Evolutionary conservation across 1,140 invertebrate species (phyloP), one percentile per base, ranked within the genome.

Genomic region (Oreohelix idahoensis): DNA sequence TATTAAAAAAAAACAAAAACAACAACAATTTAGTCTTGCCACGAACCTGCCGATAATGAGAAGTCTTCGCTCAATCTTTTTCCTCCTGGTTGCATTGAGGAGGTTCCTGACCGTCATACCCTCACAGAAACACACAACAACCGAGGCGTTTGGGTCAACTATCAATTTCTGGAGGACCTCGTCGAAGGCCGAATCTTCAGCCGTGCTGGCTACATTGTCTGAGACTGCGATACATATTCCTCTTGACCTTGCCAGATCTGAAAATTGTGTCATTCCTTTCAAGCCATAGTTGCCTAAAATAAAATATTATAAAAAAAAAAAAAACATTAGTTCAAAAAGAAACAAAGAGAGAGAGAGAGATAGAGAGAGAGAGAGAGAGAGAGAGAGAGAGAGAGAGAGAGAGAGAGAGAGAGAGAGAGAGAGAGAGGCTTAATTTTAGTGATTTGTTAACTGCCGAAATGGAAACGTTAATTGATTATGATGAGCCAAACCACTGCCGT

Each of bases 71-170:
- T 93, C 94, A n/a, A 94, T 91, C 84, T 94, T 94, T n/a, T 94
- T 92, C 84, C 94, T 79, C 29, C 81, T 93, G 1, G 95, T 94
- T 0, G 96, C 95, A 83, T 93, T 93, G 81, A 96, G 93, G n/a
- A 97, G 92, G 23, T 94, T 94, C 79, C 94, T 91, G 58, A 96
- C 94, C 0, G 96, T 96, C 89, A 94, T 93, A 5, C 96, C 96
- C 92, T 97, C 96, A 92, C 96, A 97, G 93, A 96, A 97, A 91
- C 96, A 97, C 2, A 96, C 95, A n/a, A 96, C 95, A 10, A 96
- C 96, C 51, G 93, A 92, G 11, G 95, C 95, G 51, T 94, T 89
- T 15, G 92, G 91, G 83, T 94, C 94, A 86, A 94, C 92, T 79
- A 93, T 90, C 15, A 96, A 92, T 81, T 94, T 94, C 35, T 90